A percentile compares a stretch with the other conserved stretches of the same genome.
These are phyloP conservation scores for Pogonus chalceus DNA, from an alignment of 1,140 invertebrate species.

Conservation along the genomic window DNA sequence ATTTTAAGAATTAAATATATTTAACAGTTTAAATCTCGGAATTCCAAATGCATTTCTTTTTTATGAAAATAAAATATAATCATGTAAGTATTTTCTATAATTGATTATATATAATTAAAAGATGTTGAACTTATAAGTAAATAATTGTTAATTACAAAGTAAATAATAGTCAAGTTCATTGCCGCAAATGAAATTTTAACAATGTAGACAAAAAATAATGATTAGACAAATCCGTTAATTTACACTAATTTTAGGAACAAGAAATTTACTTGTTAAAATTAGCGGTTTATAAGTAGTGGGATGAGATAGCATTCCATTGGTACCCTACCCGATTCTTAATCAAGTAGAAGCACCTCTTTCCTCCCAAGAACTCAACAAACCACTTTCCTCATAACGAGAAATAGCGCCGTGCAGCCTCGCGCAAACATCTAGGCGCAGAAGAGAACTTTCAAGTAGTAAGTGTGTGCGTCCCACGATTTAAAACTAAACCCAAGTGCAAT, in stretches of 20 bases:
- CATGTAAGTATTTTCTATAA: no score
- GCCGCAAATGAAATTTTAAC: no score
- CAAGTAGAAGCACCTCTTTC: not conserved
- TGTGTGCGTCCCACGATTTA: not conserved
- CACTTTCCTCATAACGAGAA: not conserved
- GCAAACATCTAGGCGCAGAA: not conserved
- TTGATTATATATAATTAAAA: no score
- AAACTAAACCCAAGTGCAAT: not conserved
- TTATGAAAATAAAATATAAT: no score
- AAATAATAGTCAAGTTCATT: no score
- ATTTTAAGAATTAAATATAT: no score
- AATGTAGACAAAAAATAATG: no score
- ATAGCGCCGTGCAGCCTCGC: not conserved
- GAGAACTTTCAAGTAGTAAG: not conserved
- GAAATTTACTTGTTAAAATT: not conserved
- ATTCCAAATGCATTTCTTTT: no score
- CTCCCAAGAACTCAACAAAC: not conserved
- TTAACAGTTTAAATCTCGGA: no score
- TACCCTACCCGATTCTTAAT: not conserved
- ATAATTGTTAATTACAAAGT: no score
- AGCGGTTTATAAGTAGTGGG: not conserved
- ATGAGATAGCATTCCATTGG: not conserved
- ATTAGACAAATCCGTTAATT: no score
- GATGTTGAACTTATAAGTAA: no score
- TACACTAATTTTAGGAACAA: not conserved